Evolutionary conservation across 1,140 invertebrate genomes (phyloP), one percentile per base, ranked within the genome.

Genomic region (Ostrea denselamellosa): DNA sequence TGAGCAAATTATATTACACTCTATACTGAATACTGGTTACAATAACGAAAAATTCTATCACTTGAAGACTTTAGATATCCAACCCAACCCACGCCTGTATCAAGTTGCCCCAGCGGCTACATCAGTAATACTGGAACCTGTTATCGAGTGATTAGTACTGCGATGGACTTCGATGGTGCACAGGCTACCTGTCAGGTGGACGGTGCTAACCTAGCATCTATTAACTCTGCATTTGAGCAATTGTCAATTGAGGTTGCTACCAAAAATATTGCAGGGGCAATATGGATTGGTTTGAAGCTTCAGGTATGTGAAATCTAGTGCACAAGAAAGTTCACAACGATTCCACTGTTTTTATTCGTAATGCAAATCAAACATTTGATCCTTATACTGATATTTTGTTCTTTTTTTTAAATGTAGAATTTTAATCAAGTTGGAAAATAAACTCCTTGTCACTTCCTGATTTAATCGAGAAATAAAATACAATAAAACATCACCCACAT

Each of bases 231-330:
- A 34, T 77, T 28, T 34, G 68, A 77, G 10, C 68, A 77, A 77
- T 28, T 77, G 68, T 77, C 68, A 10, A 77, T 77, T 28, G 68
- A 77, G 25, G 25, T 77, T 28, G 14, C 28, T 28, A 34, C 22
- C 22, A 77, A 77, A 77, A 34, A 77, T 28, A 34, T 77, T 12
- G 9, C 25, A 14, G 68, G 68, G 14, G 68, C 68, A 0, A 9
- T 77, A 25, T 77, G 68, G 68, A 77, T 77, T 28, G 68, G 68
- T 28, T 34, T 77, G 22, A 77, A 25, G 68, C 68, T 9, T 28
- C 8, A 34, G 68, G 68, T 77, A 17, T 34, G 56, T 62, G 19
- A 14, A 56, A 8, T 5, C 34, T 56, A 56, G 2, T 56, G 8
- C 1, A 56, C 54, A 1, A 8, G 8, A 56, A 56, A 9, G 2